Evolutionary conservation across 2,888 invertebrate genomes (phyloP).

Genomic region (Margaritifera margaritifera): DNA sequence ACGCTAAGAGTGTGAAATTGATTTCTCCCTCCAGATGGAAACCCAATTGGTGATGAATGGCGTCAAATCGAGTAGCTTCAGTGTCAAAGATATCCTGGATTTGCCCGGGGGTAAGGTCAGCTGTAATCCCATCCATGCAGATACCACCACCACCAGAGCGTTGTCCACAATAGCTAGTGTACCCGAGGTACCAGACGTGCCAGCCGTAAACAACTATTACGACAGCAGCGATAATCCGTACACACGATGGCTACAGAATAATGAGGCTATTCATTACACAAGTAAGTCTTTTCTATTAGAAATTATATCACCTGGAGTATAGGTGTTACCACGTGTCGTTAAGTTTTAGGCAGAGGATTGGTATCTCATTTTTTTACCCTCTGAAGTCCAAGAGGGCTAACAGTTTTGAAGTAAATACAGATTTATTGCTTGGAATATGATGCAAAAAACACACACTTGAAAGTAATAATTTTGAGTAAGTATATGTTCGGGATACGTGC

Average conservation of each 20-base stretch:
- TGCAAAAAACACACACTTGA: too few species aligned
- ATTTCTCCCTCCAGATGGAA: slow-evolving; percentile 46
- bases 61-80: slow-evolving; percentile 87
- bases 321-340: slow-evolving; percentile 7
- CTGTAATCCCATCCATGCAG: slow-evolving; percentile 41
- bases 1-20: background rate
- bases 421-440: too few species aligned
- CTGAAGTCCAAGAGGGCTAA: too few species aligned
- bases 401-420: too few species aligned
- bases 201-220: slow-evolving; percentile 46
- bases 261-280: slow-evolving; percentile 64
- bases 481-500: too few species aligned
- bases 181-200: slow-evolving; percentile 38
- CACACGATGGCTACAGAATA: slow-evolving; percentile 73
- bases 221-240: slow-evolving; percentile 75
- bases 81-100: slow-evolving; percentile 94
- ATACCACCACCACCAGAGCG: slow-evolving; percentile 40
- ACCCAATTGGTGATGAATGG: slow-evolving; percentile 77
- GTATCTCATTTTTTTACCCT: too few species aligned
- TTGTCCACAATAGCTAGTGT: slow-evolving; percentile 38
- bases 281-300: slow-evolving; percentile 49
- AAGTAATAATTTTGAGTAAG: too few species aligned
- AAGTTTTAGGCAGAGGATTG: background rate
- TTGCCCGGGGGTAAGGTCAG: slow-evolving; percentile 80
- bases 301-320: background rate